Evolutionary conservation across 2,113 vertebrate species (phyloP), one percentile per base, ranked within the genome.

Genomic region (Ptychochromis oligacanthus): DNA sequence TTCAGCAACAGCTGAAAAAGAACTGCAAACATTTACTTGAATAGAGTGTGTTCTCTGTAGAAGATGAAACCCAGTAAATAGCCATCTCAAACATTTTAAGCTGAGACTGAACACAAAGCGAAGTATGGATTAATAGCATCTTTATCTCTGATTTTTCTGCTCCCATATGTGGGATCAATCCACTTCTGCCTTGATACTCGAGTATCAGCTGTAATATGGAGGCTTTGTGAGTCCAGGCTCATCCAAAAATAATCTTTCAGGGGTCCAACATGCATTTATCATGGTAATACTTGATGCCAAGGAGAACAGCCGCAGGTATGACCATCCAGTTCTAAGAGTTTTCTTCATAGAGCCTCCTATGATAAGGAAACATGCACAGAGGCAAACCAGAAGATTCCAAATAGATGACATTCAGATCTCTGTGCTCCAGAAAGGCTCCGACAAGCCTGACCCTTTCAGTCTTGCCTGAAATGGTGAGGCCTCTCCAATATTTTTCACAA

Each of bases 101-200:
- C 52, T 52, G 24, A 70, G 40, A 52, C 17, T 52, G 10, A 28
- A 70, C 11, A n/a, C 6, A 49, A 49, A 24, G 10, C 20, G 28
- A 70, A 70, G 64, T 28, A 7, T 28, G 24, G 40, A 70, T 57
- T 49, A n/a, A 0, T 24, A 10, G 24, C 1, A 1, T 28, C 26
- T 28, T 70, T 22, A 46, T 74, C 26, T 61, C 65, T 6, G 34
- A 54, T 54, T 80, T 64, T 60, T 59, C 54, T 76, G 62, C 79
- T 81, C 5, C 8, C 49, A 20, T 8, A 31, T 72, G 3, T 40
- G 2, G 12, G 54, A 76, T 87, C 54, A 60, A 67, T 46, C 49
- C 3, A 0, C 46, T 46, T 65, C 24, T 49, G 56, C 61, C 7
- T 52, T n/a, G 18, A 14, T 40, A 28, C 38, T 22, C 5, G 9